Evolutionary conservation across 2,888 invertebrate genomes (phyloP).

Genomic region (Eristalinus aeneus): DNA sequence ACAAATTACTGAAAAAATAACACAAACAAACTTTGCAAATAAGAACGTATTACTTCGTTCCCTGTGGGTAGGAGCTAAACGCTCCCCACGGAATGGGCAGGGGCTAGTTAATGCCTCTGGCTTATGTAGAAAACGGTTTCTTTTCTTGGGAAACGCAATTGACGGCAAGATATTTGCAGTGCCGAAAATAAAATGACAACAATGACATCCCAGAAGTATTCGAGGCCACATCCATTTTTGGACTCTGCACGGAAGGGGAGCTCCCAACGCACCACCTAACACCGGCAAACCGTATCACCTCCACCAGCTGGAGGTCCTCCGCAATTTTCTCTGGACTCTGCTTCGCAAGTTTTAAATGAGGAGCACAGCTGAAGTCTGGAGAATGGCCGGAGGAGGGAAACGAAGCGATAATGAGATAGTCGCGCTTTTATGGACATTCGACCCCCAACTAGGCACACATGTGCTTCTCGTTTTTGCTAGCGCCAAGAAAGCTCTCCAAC

Average conservation of each 20-base stretch:
- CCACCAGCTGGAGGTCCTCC: conserved; percentile 29
- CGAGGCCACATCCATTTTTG: conserved; percentile 36
- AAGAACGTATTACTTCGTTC: neutral
- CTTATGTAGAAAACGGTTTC: neutral
- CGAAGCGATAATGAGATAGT: conserved; percentile 37
- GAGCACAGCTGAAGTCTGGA: conserved; percentile 38
- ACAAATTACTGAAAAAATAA: conserved; percentile 2
- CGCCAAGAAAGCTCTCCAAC: conserved; percentile 33
- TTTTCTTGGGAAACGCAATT: neutral
- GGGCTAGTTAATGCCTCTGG: neutral
- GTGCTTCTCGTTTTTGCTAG: neutral
- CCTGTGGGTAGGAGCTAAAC: conserved; percentile 12
- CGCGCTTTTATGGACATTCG: neutral
- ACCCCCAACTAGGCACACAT: conserved; percentile 13
- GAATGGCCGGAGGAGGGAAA: conserved; percentile 34
- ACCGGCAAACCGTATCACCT: too few species aligned
- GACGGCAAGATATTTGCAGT: neutral
- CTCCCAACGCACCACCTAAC: neutral
- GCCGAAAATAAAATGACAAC: conserved; percentile 31
- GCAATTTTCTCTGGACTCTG: conserved; percentile 3
- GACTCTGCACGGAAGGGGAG: neutral
- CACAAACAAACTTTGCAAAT: neutral
- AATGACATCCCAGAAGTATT: conserved; percentile 18
- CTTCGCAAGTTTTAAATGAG: conserved; percentile 38
- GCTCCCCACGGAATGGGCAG: conserved; percentile 17